phyloP scores from a whole-genome alignment of 2,113 vertebrate genomes.

The Gracilinanus agilis region DNA sequence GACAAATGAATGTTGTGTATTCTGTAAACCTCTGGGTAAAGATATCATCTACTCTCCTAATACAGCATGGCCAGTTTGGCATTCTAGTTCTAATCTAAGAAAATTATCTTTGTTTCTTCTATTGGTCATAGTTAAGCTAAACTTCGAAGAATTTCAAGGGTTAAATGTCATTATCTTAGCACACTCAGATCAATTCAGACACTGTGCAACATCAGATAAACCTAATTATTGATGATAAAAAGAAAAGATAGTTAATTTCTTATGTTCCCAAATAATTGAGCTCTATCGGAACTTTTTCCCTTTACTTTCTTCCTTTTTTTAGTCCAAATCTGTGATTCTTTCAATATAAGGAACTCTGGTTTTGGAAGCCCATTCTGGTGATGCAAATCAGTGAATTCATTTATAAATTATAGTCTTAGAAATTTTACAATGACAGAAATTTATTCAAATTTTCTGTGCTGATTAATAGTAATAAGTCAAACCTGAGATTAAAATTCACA shows the following conservation, averaged over 20 bases:
- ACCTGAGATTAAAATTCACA: neutral
- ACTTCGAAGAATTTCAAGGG: constrained; percentile 35
- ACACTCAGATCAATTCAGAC: neutral
- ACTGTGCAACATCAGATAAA: neutral
- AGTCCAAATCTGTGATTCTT: neutral
- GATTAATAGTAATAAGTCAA: neutral
- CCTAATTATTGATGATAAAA: neutral
- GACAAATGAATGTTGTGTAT: constrained; percentile 49
- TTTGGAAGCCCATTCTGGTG: neutral
- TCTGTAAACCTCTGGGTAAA: constrained; percentile 61
- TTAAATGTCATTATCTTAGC: neutral
- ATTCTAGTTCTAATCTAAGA: constrained; percentile 51
- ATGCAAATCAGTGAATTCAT: neutral
- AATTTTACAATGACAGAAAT: neutral
- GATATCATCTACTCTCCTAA: constrained; percentile 57
- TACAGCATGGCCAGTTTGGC: constrained; percentile 39
- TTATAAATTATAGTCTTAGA: neutral
- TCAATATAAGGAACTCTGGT: neutral
- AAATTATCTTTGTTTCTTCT: constrained; percentile 40
- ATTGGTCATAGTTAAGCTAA: constrained; percentile 16
- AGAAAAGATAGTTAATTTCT: neutral
- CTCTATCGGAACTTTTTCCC: neutral
- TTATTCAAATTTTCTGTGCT: neutral
- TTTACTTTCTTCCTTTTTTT: neutral
- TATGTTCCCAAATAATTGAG: neutral